Evolutionary conservation across 64 coral and sea anemone species (phyloP).

Genomic region (Montipora efflorescens): DNA sequence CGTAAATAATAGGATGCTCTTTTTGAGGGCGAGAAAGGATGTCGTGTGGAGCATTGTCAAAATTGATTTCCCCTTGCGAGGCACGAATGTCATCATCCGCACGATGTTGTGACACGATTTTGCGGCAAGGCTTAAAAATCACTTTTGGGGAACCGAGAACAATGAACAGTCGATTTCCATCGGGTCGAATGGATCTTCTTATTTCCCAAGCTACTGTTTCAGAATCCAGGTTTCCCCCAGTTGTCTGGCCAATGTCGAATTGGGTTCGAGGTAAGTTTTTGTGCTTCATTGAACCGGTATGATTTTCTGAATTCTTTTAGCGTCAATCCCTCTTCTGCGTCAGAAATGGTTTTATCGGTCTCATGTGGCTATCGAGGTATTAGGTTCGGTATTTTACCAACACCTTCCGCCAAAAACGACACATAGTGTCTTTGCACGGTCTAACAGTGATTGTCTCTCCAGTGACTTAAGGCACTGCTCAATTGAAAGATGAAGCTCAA

Average conservation of each 20-base stretch:
- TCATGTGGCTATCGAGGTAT: neutral
- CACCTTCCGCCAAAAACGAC: constrained; percentile 18
- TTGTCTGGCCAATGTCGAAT: constrained; percentile 23
- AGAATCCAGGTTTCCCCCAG: neutral
- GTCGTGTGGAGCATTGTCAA: neutral
- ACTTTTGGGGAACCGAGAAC: constrained; percentile 3
- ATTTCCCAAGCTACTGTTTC: constrained; percentile 18
- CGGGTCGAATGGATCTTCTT: neutral
- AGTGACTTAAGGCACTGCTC: constrained; percentile 10
- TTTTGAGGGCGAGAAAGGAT: neutral
- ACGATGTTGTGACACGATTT: neutral
- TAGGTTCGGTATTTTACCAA: constrained; percentile 13
- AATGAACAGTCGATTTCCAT: constrained; percentile 10
- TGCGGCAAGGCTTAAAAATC: neutral
- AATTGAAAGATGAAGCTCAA: constrained; percentile 35
- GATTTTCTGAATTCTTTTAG: neutral
- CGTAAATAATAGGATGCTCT: neutral
- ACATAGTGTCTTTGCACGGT: constrained; percentile 37
- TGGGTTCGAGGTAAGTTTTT: neutral
- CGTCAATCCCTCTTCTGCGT: constrained; percentile 8
- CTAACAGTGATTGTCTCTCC: constrained; percentile 36
- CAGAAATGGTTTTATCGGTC: neutral
- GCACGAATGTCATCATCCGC: neutral
- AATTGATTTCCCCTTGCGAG: neutral
- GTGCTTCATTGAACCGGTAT: constrained; percentile 6